phyloP scores from a whole-genome alignment of 2,888 invertebrate genomes.

The Lycia hirtaria region DNA sequence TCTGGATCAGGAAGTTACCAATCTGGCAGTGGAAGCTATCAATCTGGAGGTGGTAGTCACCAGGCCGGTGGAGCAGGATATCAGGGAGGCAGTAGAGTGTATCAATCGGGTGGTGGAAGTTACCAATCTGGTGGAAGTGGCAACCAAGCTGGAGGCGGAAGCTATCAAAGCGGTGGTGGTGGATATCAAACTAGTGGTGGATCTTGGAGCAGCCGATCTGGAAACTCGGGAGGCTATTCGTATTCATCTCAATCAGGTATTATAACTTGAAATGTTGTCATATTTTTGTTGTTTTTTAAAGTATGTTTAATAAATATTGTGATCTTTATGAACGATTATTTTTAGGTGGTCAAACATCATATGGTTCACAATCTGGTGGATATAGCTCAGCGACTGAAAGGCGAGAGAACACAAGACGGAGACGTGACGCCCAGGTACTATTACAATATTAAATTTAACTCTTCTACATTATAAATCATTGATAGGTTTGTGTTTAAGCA shows the following conservation, averaged over 20 bases:
- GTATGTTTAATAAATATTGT: no score
- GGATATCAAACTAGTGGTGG: slow-evolving; percentile 38
- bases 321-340: slow-evolving; percentile 6
- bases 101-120: slow-evolving; percentile 33
- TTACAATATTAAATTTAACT: neutral
- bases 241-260: slow-evolving; percentile 74
- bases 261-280: slow-evolving; percentile 21
- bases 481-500: no score
- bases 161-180: slow-evolving; percentile 37
- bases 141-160: slow-evolving; percentile 38
- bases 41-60: slow-evolving; percentile 45
- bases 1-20: slow-evolving; percentile 21
- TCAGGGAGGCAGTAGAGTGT: slow-evolving; percentile 42
- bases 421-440: slow-evolving; percentile 62
- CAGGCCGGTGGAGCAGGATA: slow-evolving; percentile 45
- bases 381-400: slow-evolving; percentile 55
- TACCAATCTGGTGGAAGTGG: slow-evolving; percentile 35
- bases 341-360: slow-evolving; percentile 59
- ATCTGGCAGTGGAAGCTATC: slow-evolving; percentile 33
- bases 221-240: slow-evolving; percentile 56
- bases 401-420: slow-evolving; percentile 64
- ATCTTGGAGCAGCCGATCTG: slow-evolving; percentile 42
- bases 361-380: slow-evolving; percentile 56
- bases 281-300: no score
- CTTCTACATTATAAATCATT: neutral